phyloP scores from a whole-genome alignment of 1,140 invertebrate genomes.

The Zaprionus inermis region DNA sequence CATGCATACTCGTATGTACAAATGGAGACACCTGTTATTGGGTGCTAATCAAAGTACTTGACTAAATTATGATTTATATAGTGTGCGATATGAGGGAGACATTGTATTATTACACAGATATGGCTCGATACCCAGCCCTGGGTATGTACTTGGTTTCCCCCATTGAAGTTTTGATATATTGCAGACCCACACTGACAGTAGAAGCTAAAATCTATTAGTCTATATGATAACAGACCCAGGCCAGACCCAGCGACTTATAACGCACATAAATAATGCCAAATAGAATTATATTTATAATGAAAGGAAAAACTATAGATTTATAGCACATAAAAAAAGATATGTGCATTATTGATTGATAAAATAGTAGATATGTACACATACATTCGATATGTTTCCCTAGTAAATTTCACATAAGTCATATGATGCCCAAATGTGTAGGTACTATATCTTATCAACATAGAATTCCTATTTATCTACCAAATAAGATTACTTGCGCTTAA shows the following conservation, averaged over 20 bases:
- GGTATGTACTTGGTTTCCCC: too few species aligned
- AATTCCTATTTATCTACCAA: not conserved
- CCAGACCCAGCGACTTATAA: not conserved
- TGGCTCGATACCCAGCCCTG: not conserved
- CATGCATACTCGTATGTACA: too few species aligned
- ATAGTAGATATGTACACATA: slow-evolving; percentile 3
- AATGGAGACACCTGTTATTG: slow-evolving; percentile 49
- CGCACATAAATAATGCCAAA: not conserved
- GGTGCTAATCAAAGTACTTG: slow-evolving; percentile 56
- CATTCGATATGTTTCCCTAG: not conserved
- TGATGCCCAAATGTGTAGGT: slow-evolving; percentile 13
- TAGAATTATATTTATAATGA: not conserved
- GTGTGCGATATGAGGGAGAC: slow-evolving; percentile 7
- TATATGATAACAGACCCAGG: slow-evolving; percentile 9
- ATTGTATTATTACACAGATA: slow-evolving; percentile 19
- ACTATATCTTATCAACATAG: slow-evolving; percentile 29
- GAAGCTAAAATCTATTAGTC: slow-evolving; percentile 26
- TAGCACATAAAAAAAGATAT: not conserved
- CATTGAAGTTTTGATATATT: slow-evolving; percentile 27
- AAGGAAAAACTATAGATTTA: not conserved
- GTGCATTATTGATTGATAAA: not conserved
- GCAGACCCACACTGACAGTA: not conserved
- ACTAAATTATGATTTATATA: slow-evolving; percentile 65
- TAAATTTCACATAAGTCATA: too few species aligned
- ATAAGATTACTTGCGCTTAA: not conserved